phyloP scores from a whole-genome alignment of 2,113 vertebrate genomes.

The Sander lucioperca region DNA sequence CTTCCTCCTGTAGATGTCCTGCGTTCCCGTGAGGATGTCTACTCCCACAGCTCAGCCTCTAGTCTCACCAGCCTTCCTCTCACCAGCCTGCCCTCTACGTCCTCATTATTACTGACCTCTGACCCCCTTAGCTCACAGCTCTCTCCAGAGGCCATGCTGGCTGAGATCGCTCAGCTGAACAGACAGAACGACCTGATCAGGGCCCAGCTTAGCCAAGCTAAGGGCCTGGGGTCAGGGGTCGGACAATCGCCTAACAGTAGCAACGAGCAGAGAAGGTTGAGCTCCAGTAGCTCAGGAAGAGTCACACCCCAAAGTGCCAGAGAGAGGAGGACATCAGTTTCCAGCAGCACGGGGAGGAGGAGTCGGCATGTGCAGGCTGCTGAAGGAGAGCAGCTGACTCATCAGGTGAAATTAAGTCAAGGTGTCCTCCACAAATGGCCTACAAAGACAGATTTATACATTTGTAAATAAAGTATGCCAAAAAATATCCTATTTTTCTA shows the following conservation, averaged over 20 bases:
- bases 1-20: slow-evolving; percentile 15
- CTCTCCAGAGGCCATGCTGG: slow-evolving; percentile 78
- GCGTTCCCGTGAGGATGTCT: slow-evolving; percentile 58
- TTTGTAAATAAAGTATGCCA: background rate
- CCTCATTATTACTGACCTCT: slow-evolving; percentile 50
- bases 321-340: slow-evolving; percentile 32
- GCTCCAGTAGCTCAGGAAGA: slow-evolving; percentile 38
- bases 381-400: slow-evolving; percentile 19
- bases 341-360: slow-evolving; percentile 37
- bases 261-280: background rate
- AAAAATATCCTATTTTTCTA: background rate
- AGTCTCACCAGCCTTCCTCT: slow-evolving; percentile 72
- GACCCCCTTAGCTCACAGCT: slow-evolving; percentile 58
- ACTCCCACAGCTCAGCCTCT: slow-evolving; percentile 54
- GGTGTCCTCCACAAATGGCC: too few relatives aligned
- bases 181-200: slow-evolving; percentile 87
- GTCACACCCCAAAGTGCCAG: slow-evolving; percentile 37
- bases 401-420: slow-evolving; percentile 58
- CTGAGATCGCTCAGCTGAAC: slow-evolving; percentile 86
- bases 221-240: slow-evolving; percentile 1
- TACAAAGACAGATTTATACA: too few relatives aligned
- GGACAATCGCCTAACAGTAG: slow-evolving; percentile 1
- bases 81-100: slow-evolving; percentile 58
- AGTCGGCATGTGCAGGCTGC: slow-evolving; percentile 16
- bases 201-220: slow-evolving; percentile 83